Base-by-base conservation (phyloP, 1,140 invertebrate species). In the Rhagoletis pomonella region DNA sequence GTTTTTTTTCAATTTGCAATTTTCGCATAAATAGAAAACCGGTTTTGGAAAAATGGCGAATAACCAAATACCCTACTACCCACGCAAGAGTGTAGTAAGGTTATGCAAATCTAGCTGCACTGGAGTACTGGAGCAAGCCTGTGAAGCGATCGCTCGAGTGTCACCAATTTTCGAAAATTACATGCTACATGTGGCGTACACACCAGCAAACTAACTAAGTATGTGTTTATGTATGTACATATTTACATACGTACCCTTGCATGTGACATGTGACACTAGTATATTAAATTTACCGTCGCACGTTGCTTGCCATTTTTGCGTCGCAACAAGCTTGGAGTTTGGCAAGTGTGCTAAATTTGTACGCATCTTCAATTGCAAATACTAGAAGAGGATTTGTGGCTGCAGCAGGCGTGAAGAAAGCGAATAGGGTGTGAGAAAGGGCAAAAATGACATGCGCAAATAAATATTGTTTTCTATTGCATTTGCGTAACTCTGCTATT, bases 101-200 rank as follows among this genome's bases (percentile, higher is more conserved):
- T 6, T 73, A 73, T 73, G 67, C 67, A 73, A 73, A 73, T 73
- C 42, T 73, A 47, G 14, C 65, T 39, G 39, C 29, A 65, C 55
- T 58, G 60, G 14, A 10, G 60, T 62, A 10, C 17, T 14, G 67
- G 14, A 73, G 67, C 67, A 17, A 47, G 42, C 9, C 67, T 73
- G 67, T 73, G 39, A 73, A 73, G 67, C 67, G n/a, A n/a, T n/a
- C n/a, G n/a, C n/a, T n/a, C n/a, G 67, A 73, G 42, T 73, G 67
- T 73, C 67, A 73, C 67, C 67, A 73, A 73, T 73, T 73, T 73
- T 73, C 67, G 67, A 44, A 73, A 73, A 73, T 73, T 73, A 73
- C 67, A 44, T 73, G 67, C 67, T 17, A 73, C 67, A 44, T 73
- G 67, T 42, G n/a, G n/a, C 67, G 44, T 42, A 62, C 17, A 73